Evolutionary conservation across 2,888 invertebrate species (phyloP), one percentile per base, ranked within the genome.

Genomic region (Ashinkailepas kermadecensis): DNA sequence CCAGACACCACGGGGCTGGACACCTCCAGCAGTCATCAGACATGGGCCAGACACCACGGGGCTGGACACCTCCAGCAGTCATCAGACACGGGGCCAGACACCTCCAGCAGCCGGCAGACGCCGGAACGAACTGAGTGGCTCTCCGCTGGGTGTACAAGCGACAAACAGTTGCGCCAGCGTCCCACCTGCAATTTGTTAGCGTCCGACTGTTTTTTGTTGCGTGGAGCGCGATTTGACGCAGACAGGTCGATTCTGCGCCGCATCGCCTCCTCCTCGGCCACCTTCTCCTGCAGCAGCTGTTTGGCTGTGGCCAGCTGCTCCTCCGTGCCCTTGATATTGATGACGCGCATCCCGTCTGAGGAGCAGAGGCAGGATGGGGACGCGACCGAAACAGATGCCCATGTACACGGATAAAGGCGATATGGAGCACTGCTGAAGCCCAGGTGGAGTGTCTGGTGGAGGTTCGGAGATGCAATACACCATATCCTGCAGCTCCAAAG

Each of bases 251-350:
- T 86, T 82, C 86, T 86, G 39, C 86, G 85, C 64, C 88, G 86
- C 67, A 88, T 82, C 80, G 85, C 86, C 78, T 88, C 88, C 84
- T 89, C 89, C 84, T 90, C 90, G 83, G 90, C 89, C 62, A 86
- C 84, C 86, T 91, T 91, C 81, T 92, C 92, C 82, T 93, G 91
- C 80, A 96, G 91, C 80, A 94, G 88, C 81, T 90, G 90, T 85
- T 91, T 91, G 0, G 95, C 95, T 54, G 91, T 87, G 81, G 90
- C 90, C 80, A 95, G 94, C 88, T 95, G 93, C 81, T 93, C 92
- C 80, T 90, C 89, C 78, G 93, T 93, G 74, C 95, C 96, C 85
- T 88, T 89, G 78, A 91, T 87, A 57, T 87, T 87, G 12, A 90
- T 84, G 83, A 86, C 86, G n/a, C 85, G 85, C 21, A 86, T 84